phyloP scores from a whole-genome alignment of 2,888 invertebrate genomes.

The Steinernema hermaphroditum region DNA sequence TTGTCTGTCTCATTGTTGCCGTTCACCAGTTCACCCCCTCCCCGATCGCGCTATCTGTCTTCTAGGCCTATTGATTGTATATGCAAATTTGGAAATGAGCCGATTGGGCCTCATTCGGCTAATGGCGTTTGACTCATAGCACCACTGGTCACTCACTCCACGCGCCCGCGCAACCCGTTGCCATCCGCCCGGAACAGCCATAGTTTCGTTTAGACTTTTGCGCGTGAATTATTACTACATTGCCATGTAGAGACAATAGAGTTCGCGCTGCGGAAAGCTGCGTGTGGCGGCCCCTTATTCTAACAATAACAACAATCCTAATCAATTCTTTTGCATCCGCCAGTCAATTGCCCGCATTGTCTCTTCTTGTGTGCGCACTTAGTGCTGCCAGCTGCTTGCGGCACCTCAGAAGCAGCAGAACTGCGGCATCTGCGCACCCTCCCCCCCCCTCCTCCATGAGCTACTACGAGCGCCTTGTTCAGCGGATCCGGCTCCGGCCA shows the following conservation, averaged over 20 bases:
- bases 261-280: background rate
- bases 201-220: background rate
- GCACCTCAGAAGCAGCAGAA: background rate
- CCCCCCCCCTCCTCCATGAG: background rate
- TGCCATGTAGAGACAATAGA: slow-evolving; percentile 20
- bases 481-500: slow-evolving; percentile 15
- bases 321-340: slow-evolving; percentile 28
- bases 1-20: slow-evolving; percentile 3
- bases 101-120: slow-evolving; percentile 28
- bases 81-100: slow-evolving; percentile 30
- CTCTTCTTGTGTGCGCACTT: slow-evolving; percentile 1
- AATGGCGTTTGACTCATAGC: slow-evolving; percentile 27
- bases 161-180: background rate
- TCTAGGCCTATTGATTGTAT: slow-evolving; percentile 28
- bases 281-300: slow-evolving; percentile 25
- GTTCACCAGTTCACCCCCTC: background rate
- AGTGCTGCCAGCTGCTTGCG: background rate
- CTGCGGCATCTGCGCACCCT: background rate
- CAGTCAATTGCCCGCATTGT: slow-evolving; percentile 28
- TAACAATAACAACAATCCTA: slow-evolving; percentile 27
- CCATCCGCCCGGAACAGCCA: background rate
- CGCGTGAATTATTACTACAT: slow-evolving; percentile 24
- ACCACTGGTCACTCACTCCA: background rate
- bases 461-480: slow-evolving; percentile 7
- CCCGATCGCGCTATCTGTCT: background rate